phyloP scores from a whole-genome alignment of 2,888 invertebrate species.

The Orchesellides sinensis region DNA sequence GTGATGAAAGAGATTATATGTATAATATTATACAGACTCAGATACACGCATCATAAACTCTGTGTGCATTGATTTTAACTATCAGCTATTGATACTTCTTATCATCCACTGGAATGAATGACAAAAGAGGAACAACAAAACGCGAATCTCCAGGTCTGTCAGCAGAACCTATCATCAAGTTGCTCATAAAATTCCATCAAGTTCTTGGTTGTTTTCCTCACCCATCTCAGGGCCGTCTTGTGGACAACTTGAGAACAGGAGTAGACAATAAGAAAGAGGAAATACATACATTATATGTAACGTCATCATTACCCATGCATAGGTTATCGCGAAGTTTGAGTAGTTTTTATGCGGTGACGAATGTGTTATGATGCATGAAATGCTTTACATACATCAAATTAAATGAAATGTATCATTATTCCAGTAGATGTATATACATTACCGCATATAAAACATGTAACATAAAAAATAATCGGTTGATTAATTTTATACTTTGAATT shows the following conservation, averaged over 20 bases:
- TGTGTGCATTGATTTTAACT: neutral
- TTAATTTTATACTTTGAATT: too few relatives aligned
- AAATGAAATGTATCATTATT: too few relatives aligned
- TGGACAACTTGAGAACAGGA: neutral
- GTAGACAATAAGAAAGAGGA: constrained; percentile 4
- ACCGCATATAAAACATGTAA: too few relatives aligned
- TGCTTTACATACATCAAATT: too few relatives aligned
- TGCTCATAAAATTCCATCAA: constrained; percentile 38
- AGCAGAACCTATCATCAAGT: constrained; percentile 5
- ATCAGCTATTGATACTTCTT: constrained; percentile 9
- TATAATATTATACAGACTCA: too few relatives aligned
- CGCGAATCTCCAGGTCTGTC: neutral
- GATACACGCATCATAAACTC: neutral
- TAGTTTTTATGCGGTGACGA: too few relatives aligned
- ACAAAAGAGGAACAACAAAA: constrained; percentile 16
- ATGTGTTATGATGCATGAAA: too few relatives aligned
- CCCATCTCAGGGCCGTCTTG: constrained; percentile 44
- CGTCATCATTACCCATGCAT: constrained; percentile 10
- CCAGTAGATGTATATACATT: too few relatives aligned
- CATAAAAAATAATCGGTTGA: too few relatives aligned
- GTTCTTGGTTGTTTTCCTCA: constrained; percentile 34
- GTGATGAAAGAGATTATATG: neutral
- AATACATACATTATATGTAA: constrained; percentile 1
- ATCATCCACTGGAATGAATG: constrained; percentile 3
- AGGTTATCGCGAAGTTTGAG: too few relatives aligned